Base-by-base conservation (phyloP, 2,888 invertebrate genomes). In the Plemyria rubiginata region DNA sequence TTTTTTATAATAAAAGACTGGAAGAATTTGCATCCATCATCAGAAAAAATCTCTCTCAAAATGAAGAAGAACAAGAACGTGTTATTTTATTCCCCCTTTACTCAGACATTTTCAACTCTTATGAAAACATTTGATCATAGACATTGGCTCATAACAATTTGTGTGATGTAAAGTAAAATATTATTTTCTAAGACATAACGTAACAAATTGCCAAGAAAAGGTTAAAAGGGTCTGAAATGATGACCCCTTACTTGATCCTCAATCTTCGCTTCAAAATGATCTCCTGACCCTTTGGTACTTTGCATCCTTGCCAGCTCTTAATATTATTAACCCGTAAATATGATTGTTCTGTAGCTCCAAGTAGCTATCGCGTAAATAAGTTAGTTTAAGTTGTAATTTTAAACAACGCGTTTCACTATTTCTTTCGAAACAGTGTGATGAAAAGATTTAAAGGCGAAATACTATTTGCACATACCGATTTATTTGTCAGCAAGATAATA, bases 171-270 rank as follows among this genome's bases (percentile, higher is more conserved):
- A 40, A 64, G 56, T 60, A 64, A 64, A 64, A 64, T 64, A 53
- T 60, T 60, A 57, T 60, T 64, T 64, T 70, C 58, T 51, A 64
- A 68, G 62, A 67, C 54, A 70, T 68, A 54, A 67, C 58, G 60
- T 59, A 63, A 62, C 62, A 68, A 68, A 71, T 65, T 67, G 69
- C 63, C 65, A 62, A 62, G 68, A 71, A 71, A 70, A 68, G 69
- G 65, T 71, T 62, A 69, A 68, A 71, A 64, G 70, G 70, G 69
- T 69, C 71, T 60, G 67, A 63, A 68, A 69, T 66, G 62, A 68
- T 60, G 67, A 63, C 63, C 70, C 65, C 70, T 69, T 63, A 66
- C 66, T 54, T 57, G 66, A 62, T 65, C 66, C 60, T 69, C 64
- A 65, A 68, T 70, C 68, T 71, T 71, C 66, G 67, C 67, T 66